phyloP scores from a whole-genome alignment of 2,888 invertebrate species.

The Cremastinae sp. region DNA sequence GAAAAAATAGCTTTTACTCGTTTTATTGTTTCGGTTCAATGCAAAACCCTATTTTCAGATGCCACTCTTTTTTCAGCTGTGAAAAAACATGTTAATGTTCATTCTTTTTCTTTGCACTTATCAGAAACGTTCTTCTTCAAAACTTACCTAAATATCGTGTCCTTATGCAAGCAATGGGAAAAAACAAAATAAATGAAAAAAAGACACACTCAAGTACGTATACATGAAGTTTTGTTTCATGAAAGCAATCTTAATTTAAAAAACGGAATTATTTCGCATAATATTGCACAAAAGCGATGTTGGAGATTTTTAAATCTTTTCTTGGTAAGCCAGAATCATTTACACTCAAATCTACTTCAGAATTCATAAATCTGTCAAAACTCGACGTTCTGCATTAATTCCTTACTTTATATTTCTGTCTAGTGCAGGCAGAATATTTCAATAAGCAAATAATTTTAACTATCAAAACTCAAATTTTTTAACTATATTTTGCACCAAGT shows the following conservation, averaged over 20 bases:
- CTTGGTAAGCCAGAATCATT: too few species aligned
- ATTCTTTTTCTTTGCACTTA: slow-evolving; percentile 34
- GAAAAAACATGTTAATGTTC: slow-evolving; percentile 56
- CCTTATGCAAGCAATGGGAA: slow-evolving; percentile 56
- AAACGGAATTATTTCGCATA: neutral
- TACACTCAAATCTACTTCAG: too few species aligned
- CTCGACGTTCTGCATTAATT: neutral
- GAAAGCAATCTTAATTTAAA: slow-evolving; percentile 35
- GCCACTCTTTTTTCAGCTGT: slow-evolving; percentile 57
- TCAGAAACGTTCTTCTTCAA: slow-evolving; percentile 5
- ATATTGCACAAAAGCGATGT: too few species aligned
- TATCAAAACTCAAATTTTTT: too few species aligned
- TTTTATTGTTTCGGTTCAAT: slow-evolving; percentile 24
- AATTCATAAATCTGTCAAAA: too few species aligned
- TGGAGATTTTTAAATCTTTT: too few species aligned
- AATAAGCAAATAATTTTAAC: too few species aligned
- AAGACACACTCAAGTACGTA: slow-evolving; percentile 6
- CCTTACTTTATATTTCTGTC: too few species aligned
- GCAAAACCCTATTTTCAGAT: slow-evolving; percentile 56
- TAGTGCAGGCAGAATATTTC: too few species aligned
- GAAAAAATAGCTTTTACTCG: slow-evolving; percentile 47
- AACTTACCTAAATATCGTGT: slow-evolving; percentile 55
- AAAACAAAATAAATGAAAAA: slow-evolving; percentile 33
- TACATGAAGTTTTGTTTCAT: neutral
- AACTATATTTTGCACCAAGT: too few species aligned